phyloP scores from a whole-genome alignment of 2,888 invertebrate genomes.

The Amblyteles armatorius region DNA sequence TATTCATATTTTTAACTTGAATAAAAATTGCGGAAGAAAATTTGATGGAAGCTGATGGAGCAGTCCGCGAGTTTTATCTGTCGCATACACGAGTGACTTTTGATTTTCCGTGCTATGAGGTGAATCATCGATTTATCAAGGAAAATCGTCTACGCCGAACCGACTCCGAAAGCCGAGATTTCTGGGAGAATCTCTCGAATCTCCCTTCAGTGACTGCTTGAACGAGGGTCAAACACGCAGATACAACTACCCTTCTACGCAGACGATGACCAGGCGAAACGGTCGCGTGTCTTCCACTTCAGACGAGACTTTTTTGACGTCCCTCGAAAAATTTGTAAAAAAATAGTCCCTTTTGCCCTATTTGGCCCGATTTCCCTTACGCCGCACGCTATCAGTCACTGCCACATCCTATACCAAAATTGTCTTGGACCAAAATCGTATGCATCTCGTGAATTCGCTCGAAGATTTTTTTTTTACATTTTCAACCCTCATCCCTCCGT shows the following conservation, averaged over 20 bases:
- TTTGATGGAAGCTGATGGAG: background rate
- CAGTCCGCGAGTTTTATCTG: background rate
- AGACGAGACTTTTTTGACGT: background rate
- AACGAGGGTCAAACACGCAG: background rate
- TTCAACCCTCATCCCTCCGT: constrained; percentile 1
- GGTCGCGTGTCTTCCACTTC: background rate
- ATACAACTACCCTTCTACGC: background rate
- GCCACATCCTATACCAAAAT: background rate
- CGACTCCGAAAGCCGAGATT: background rate
- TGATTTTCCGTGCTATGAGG: background rate
- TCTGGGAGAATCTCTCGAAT: background rate
- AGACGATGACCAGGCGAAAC: background rate
- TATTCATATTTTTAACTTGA: too few relatives aligned
- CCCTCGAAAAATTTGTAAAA: background rate
- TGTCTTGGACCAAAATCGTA: constrained; percentile 1
- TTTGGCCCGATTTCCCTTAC: background rate
- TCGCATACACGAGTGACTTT: background rate
- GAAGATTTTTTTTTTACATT: constrained; percentile 11
- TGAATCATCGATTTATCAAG: background rate
- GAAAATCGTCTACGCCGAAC: background rate
- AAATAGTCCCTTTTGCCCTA: background rate
- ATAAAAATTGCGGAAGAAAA: too few relatives aligned
- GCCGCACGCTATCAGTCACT: constrained; percentile 8
- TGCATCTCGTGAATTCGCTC: background rate
- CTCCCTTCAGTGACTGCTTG: background rate